Evolutionary conservation across 2,888 invertebrate species (phyloP).

Genomic region (Enoplolaimus lenunculus): DNA sequence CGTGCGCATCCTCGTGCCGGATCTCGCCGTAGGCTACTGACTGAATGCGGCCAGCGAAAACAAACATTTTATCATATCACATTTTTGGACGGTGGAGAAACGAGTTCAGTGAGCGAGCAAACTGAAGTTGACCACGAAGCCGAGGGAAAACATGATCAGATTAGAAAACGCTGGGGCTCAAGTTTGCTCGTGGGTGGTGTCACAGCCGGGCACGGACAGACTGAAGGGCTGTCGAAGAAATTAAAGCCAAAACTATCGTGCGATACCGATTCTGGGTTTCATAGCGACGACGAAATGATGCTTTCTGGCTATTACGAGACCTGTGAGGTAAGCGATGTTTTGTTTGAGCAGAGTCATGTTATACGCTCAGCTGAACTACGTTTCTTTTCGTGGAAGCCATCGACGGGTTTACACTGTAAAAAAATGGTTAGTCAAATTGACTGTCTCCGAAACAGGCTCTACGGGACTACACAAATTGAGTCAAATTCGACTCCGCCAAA

Average conservation of each 20-base stretch:
- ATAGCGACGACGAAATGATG: background rate
- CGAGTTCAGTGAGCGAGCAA: background rate
- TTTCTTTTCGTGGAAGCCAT: too few species aligned
- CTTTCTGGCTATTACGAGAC: background rate
- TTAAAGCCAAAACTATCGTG: background rate
- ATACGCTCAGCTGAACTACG: too few species aligned
- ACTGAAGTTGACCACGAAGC: background rate
- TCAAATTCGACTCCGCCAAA: too few species aligned
- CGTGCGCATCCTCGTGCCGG: too few species aligned
- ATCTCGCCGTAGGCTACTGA: background rate
- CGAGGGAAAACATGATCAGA: background rate
- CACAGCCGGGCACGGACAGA: too few species aligned
- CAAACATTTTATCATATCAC: background rate
- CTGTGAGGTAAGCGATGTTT: too few species aligned
- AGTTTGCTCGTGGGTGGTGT: background rate
- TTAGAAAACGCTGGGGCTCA: background rate
- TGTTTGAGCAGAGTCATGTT: too few species aligned
- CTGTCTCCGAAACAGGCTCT: too few species aligned
- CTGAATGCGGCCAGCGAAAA: background rate
- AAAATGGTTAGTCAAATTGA: too few species aligned
- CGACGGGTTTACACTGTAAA: too few species aligned
- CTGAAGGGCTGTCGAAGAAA: too few species aligned
- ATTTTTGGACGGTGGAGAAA: background rate
- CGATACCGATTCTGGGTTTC: background rate
- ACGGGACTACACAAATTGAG: too few species aligned